Percentiles rank a stretch among this genome's conserved stretches.
These are phyloP conservation scores for Steinernema feltiae DNA, from an alignment of 1,140 invertebrate genomes.

Conservation along the genomic window DNA sequence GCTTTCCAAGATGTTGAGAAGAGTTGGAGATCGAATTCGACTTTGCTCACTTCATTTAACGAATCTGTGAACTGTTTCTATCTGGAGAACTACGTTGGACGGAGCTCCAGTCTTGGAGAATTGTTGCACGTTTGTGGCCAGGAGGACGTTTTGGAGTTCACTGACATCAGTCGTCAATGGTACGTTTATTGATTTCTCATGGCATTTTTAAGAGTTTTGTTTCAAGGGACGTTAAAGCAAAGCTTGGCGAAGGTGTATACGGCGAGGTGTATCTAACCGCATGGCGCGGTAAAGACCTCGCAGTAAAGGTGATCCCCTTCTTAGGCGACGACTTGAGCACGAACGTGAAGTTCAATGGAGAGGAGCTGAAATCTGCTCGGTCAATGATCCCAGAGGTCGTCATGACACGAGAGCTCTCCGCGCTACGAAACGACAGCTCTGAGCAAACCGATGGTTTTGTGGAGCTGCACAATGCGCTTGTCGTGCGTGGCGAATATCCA, in stretches of 20 bases:
- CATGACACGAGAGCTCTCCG: conserved; percentile 74
- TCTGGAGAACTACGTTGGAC: too few relatives aligned
- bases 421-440: conserved; percentile 62
- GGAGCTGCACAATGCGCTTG: conserved; percentile 66
- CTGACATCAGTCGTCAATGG: background rate
- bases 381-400: conserved; percentile 82
- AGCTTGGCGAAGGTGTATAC: conserved; percentile 85
- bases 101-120: background rate
- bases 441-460: conserved; percentile 69
- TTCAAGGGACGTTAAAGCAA: conserved; percentile 56
- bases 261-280: conserved; percentile 78
- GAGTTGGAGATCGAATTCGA: too few relatives aligned
- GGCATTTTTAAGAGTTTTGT: background rate
- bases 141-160: background rate
- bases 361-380: conserved; percentile 75
- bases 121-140: background rate
- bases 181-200: background rate
- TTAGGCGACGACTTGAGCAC: conserved; percentile 58
- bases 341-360: conserved; percentile 67
- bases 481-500: conserved; percentile 60
- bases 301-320: conserved; percentile 60
- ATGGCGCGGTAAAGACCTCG: conserved; percentile 56
- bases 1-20: too few relatives aligned
- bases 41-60: too few relatives aligned
- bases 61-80: too few relatives aligned